phyloP scores from a whole-genome alignment of 2,113 vertebrate genomes.

The Galemys pyrenaicus region DNA sequence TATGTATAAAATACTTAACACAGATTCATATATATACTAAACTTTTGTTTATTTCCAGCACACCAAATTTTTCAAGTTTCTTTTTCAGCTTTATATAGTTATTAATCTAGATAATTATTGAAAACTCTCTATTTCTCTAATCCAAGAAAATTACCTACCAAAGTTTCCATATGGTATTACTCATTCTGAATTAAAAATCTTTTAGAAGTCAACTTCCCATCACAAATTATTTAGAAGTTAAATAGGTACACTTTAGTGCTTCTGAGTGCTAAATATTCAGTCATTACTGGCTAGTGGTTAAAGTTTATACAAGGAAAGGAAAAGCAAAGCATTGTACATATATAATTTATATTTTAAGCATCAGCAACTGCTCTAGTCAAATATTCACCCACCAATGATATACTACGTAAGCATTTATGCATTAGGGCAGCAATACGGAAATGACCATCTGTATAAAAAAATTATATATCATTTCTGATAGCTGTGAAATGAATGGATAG shows the following conservation, averaged over 20 bases:
- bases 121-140: constrained; percentile 26
- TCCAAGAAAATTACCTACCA: not conserved
- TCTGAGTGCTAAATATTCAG: constrained; percentile 51
- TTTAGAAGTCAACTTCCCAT: constrained; percentile 31
- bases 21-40: not conserved
- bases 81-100: constrained; percentile 23
- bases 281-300: constrained; percentile 16
- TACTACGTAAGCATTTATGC: constrained; percentile 28
- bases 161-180: constrained; percentile 35
- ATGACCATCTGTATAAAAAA: constrained; percentile 48
- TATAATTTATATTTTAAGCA: constrained; percentile 64
- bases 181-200: not conserved
- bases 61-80: not conserved
- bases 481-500: constrained; percentile 52
- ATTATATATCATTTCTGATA: constrained; percentile 18
- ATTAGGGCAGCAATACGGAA: constrained; percentile 44
- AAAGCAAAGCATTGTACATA: not conserved
- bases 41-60: not conserved
- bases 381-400: constrained; percentile 50
- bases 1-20: not conserved
- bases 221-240: constrained; percentile 63
- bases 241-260: constrained; percentile 15
- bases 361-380: constrained; percentile 41
- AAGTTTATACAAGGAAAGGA: not conserved
- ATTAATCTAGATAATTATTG: not conserved